A percentile compares a stretch with the other conserved stretches of the same genome.
phyloP scores from a whole-genome alignment of 2,113 vertebrate species.

The Vidua chalybeata region DNA sequence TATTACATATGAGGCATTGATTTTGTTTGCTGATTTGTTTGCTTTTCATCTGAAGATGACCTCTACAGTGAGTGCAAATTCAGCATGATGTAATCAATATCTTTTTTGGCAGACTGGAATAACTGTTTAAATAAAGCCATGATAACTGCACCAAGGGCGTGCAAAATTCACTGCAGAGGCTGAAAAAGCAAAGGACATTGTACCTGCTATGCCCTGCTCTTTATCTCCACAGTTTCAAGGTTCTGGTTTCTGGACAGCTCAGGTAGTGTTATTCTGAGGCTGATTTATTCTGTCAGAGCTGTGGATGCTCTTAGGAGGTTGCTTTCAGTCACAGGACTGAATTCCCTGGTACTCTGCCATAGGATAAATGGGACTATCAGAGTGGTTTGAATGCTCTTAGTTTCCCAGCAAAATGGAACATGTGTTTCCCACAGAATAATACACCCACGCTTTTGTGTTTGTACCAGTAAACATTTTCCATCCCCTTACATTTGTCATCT shows the following conservation, averaged over 20 bases:
- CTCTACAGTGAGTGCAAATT: constrained; percentile 12
- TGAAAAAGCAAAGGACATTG: neutral
- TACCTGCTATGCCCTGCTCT: neutral
- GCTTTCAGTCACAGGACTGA: neutral
- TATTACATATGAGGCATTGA: constrained; percentile 26
- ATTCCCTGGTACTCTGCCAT: neutral
- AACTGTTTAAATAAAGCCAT: constrained; percentile 3
- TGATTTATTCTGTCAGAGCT: neutral
- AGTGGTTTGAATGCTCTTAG: neutral
- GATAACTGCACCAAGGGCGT: neutral
- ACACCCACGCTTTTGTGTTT: neutral
- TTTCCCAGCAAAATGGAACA: constrained; percentile 16
- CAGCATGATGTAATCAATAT: constrained; percentile 20
- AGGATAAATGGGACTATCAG: neutral
- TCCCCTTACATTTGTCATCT: neutral
- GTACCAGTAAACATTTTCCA: constrained; percentile 10
- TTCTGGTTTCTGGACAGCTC: neutral
- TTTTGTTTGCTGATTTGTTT: neutral
- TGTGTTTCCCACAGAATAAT: constrained; percentile 22
- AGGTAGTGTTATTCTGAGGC: neutral
- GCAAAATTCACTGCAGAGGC: neutral
- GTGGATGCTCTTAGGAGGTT: neutral
- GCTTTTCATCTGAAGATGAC: constrained; percentile 26
- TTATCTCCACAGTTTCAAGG: neutral
- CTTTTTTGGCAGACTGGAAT: constrained; percentile 25